Evolutionary conservation across 2,888 invertebrate genomes (phyloP), one percentile per base, ranked within the genome.

Genomic region (Polydrusus tereticollis): DNA sequence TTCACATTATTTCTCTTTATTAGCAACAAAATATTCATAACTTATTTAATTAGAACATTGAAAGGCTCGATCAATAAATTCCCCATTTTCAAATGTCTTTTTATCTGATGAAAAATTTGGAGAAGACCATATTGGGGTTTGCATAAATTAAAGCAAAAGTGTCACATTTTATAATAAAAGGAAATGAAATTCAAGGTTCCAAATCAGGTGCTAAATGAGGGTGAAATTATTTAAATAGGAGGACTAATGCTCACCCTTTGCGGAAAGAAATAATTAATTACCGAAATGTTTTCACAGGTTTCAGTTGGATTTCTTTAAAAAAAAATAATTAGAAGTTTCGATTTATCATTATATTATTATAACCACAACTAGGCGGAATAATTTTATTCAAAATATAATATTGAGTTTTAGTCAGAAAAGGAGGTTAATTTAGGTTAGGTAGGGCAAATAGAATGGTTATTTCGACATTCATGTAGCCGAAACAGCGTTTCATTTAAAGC

Each of bases 31-130:
- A 38, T 55, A 20, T 33, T 21, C 36, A 12, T 33, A 52, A 38
- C 52, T 64, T 64, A 52, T 64, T 64, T 64, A 64, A 64, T 64
- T 21, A 64, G 23, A 18, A 43, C 10, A 62, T 47, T 29, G 62
- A 29, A 55, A 36, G n/a, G 14, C 18, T 52, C 55, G 20, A 64
- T 64, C 55, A 52, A 50, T 64, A 64, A 64, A 64, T 64, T 64
- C 55, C n/a, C 55, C 50, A 52, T 64, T 52, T 64, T 36, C 14
- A 21, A 18, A 55, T 55, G 16, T 38, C 38, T 38, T 26, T 64
- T 64, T 26, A 59, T 43, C 26, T n/a, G 7, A n/a, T 26, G 64
- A 64, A 64, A 64, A 64, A 64, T 52, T 52, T 21, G 23, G 64
- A 55, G 52, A 33, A 64, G 16, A 52, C 20, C 64, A 41, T 55